A percentile compares a stretch with the other conserved stretches of the same genome.
These are phyloP conservation scores for Drosophila crucigera DNA, from an alignment of 2,888 invertebrate species.

Conservation along the genomic window DNA sequence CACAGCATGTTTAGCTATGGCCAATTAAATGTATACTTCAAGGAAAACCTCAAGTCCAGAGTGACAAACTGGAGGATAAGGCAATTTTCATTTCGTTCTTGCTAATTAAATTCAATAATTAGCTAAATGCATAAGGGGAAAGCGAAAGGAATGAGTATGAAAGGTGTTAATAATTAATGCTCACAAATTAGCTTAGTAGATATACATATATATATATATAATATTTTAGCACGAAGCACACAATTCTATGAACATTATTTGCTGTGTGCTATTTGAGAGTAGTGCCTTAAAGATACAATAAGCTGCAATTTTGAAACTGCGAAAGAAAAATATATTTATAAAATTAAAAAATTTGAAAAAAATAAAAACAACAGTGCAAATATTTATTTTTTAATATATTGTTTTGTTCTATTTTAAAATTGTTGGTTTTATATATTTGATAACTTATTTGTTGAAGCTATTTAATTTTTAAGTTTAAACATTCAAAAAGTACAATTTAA, in stretches of 20 bases:
- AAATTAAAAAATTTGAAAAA: background rate
- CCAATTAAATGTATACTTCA: conserved; percentile 9
- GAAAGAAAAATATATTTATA: background rate
- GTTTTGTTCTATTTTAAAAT: background rate
- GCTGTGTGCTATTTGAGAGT: background rate
- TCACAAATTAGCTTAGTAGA: background rate
- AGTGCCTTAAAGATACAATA: background rate
- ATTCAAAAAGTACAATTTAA: background rate
- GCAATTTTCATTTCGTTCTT: conserved; percentile 12
- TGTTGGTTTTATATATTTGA: background rate
- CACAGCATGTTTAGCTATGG: conserved; percentile 57
- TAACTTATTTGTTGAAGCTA: background rate
- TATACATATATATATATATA: background rate
- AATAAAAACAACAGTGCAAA: background rate
- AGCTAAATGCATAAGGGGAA: conserved; percentile 20
- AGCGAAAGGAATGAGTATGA: background rate
- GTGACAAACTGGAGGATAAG: background rate
- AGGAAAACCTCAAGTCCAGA: background rate
- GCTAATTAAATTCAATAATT: conserved; percentile 44
- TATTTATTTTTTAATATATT: background rate
- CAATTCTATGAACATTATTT: background rate
- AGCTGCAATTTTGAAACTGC: background rate
- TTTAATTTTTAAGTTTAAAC: background rate
- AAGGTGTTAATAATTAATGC: background rate
- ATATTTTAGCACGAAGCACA: background rate